A percentile compares a stretch with the other conserved stretches of the same genome.
Conservation (phyloP, 2,113 vertebrate species). For the Silurus asotus region DNA sequence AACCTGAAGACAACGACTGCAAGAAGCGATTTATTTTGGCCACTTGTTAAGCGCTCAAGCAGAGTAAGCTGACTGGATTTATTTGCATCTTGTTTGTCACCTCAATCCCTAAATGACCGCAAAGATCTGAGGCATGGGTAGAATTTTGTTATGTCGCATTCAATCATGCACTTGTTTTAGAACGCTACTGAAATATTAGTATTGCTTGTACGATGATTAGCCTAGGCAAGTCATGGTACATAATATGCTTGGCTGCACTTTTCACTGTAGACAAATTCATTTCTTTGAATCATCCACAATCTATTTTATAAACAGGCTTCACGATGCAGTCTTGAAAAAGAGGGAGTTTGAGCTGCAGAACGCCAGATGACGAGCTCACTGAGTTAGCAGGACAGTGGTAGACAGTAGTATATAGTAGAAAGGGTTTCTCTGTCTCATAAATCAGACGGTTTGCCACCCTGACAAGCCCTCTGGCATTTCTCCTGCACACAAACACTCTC, state of each 20-base stretch:
- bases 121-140: neutral
- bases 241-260: neutral
- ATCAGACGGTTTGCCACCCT: constrained; percentile 7
- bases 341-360: constrained; percentile 9
- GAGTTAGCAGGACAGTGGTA: constrained; percentile 12
- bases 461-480: neutral
- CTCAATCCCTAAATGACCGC: constrained; percentile 1
- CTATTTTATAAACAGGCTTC: constrained; percentile 6
- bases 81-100: constrained; percentile 16
- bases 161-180: constrained; percentile 3
- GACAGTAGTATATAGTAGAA: neutral
- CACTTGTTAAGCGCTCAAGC: constrained; percentile 10
- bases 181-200: constrained; percentile 13
- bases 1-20: neutral
- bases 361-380: neutral
- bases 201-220: neutral
- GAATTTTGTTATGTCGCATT: neutral
- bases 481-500: neutral
- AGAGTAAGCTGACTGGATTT: constrained; percentile 14
- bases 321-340: constrained; percentile 14
- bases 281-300: neutral
- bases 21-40: constrained; percentile 22
- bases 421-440: constrained; percentile 19
- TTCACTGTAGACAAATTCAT: neutral
- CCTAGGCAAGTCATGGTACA: neutral